These are phyloP conservation scores for Vulpes vulpes DNA, from an alignment of 2,113 vertebrate species.

Conservation along the genomic window DNA sequence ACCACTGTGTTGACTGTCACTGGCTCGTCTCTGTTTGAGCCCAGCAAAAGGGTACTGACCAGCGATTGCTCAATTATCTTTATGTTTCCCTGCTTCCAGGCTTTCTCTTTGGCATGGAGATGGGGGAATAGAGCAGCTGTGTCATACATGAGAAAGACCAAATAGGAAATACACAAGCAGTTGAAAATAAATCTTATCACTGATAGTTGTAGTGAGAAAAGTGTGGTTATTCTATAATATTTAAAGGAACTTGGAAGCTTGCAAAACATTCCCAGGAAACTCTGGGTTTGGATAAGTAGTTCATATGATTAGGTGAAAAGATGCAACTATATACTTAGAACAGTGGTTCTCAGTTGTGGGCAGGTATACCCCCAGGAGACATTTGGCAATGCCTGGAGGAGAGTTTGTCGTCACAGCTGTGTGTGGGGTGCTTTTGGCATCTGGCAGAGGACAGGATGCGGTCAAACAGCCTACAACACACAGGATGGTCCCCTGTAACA, in stretches of 20 bases:
- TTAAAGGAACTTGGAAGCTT: constrained; percentile 27
- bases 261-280: not conserved
- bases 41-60: not conserved
- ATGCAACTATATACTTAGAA: constrained; percentile 3
- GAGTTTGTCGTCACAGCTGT: not conserved
- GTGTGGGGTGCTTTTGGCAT: not conserved
- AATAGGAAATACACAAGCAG: not conserved
- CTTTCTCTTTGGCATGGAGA: not conserved
- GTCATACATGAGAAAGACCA: not conserved
- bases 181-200: not conserved
- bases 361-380: not conserved
- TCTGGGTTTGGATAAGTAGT: not conserved
- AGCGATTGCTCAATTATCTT: not conserved
- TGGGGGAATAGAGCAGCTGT: not conserved
- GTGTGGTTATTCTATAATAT: not conserved
- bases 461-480: not conserved
- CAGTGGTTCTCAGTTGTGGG: not conserved
- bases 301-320: not conserved
- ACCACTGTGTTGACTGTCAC: no score
- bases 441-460: not conserved
- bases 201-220: not conserved
- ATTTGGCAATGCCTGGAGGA: not conserved
- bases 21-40: not conserved
- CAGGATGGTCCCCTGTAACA: not conserved
- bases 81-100: not conserved